A percentile compares a stretch with the other conserved stretches of the same genome.
Evolutionary conservation across 2,888 invertebrate species (phyloP).

Genomic region (Troides oblongomaculatus): DNA sequence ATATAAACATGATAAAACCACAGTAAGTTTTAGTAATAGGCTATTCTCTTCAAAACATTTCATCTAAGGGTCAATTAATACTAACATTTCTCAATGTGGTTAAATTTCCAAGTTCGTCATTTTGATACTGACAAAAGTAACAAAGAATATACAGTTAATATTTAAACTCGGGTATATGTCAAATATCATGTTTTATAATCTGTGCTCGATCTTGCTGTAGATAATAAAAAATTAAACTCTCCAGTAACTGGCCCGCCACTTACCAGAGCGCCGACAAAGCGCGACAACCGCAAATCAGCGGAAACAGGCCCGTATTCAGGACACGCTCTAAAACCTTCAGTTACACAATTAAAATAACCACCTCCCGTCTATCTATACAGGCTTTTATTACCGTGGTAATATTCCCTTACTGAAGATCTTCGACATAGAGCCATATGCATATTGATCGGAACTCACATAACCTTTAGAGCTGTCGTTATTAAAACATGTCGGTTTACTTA

Average conservation of each 20-base stretch:
- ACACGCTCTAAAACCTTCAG: slow-evolving; percentile 45
- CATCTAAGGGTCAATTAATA: no score
- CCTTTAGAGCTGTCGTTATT: no score
- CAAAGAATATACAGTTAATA: not conserved
- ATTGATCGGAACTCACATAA: no score
- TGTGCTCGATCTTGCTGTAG: not conserved
- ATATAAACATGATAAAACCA: no score
- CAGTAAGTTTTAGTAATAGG: no score
- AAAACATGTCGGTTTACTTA: no score
- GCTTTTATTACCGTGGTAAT: not conserved
- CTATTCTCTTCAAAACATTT: no score
- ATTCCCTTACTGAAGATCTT: not conserved
- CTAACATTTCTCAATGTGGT: not conserved
- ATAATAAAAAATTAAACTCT: slow-evolving; percentile 11
- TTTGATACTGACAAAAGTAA: not conserved
- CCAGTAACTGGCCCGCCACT: slow-evolving; percentile 25
- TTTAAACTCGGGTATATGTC: not conserved
- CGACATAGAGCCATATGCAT: no score
- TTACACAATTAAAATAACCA: slow-evolving; percentile 23
- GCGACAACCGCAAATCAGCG: slow-evolving; percentile 44
- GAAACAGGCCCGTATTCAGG: slow-evolving; percentile 38
- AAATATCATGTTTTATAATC: not conserved
- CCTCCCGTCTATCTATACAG: slow-evolving; percentile 1
- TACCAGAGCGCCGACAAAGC: slow-evolving; percentile 28
- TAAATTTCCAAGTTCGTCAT: not conserved